A percentile compares a stretch with the other conserved stretches of the same genome.
phyloP scores from a whole-genome alignment of 2,888 invertebrate species.

The Tanypteryx hageni region DNA sequence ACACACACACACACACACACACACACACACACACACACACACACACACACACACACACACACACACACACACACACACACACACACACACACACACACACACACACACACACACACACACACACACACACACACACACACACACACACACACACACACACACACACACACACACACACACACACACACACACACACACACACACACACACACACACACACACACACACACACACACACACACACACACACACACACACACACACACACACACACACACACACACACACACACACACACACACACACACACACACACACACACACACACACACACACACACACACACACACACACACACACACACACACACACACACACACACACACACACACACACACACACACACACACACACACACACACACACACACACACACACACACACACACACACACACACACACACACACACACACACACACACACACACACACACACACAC shows the following conservation, averaged over 20 bases:
- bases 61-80: slow-evolving; percentile 1
- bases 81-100: slow-evolving; percentile 1
- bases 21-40: slow-evolving; percentile 1
- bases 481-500: slow-evolving; percentile 1
- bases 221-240: slow-evolving; percentile 1
- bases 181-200: slow-evolving; percentile 1
- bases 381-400: slow-evolving; percentile 1
- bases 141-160: slow-evolving; percentile 1
- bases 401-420: slow-evolving; percentile 1
- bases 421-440: slow-evolving; percentile 1
- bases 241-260: slow-evolving; percentile 1
- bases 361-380: slow-evolving; percentile 1
- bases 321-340: slow-evolving; percentile 1
- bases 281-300: slow-evolving; percentile 1
- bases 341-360: slow-evolving; percentile 1
- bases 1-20: slow-evolving; percentile 1
- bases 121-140: slow-evolving; percentile 1
- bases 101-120: slow-evolving; percentile 1
- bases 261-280: slow-evolving; percentile 1
- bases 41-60: slow-evolving; percentile 1
- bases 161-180: slow-evolving; percentile 1
- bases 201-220: slow-evolving; percentile 1
- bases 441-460: slow-evolving; percentile 1
- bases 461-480: slow-evolving; percentile 1
- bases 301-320: slow-evolving; percentile 1